phyloP scores from a whole-genome alignment of 1,140 invertebrate species.

The Choristoneura fumiferana region DNA sequence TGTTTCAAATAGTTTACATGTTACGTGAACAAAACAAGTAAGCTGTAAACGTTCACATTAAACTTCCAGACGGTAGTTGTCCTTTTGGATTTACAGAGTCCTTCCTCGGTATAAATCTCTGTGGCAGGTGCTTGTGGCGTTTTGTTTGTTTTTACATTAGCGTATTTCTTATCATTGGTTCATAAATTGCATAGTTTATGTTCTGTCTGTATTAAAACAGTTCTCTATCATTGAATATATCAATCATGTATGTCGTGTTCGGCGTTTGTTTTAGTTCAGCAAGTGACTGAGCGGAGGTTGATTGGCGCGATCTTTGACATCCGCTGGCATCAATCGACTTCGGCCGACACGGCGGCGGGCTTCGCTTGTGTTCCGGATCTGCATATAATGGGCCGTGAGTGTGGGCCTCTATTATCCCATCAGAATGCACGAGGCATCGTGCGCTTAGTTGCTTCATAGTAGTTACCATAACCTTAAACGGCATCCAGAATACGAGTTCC shows the following conservation, averaged over 20 bases:
- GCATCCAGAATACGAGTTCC: conserved; percentile 6
- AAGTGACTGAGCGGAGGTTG: conserved; percentile 29
- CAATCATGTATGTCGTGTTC: conserved; percentile 38
- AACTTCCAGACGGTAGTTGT: no score
- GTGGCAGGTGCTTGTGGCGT: not conserved
- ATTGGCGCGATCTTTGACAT: conserved; percentile 39
- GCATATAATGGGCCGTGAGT: conserved; percentile 64
- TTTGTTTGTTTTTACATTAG: not conserved
- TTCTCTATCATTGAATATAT: not conserved
- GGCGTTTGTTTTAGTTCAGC: conserved; percentile 23
- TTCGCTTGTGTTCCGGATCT: conserved; percentile 44
- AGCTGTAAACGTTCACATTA: no score
- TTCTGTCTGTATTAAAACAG: conserved; percentile 1
- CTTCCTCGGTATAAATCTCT: conserved; percentile 1
- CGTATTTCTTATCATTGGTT: not conserved
- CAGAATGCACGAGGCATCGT: conserved; percentile 39
- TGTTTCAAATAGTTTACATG: no score
- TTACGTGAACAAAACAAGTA: no score
- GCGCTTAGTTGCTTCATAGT: conserved; percentile 15
- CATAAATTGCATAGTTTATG: conserved; percentile 1
- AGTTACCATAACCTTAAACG: conserved; percentile 13
- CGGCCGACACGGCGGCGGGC: conserved; percentile 22
- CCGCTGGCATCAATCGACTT: conserved; percentile 26
- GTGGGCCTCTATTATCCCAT: conserved; percentile 50
- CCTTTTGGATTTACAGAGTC: not conserved